Evolutionary conservation across 2,113 vertebrate genomes (phyloP), one percentile per base, ranked within the genome.

Genomic region (Probosciger aterrimus): DNA sequence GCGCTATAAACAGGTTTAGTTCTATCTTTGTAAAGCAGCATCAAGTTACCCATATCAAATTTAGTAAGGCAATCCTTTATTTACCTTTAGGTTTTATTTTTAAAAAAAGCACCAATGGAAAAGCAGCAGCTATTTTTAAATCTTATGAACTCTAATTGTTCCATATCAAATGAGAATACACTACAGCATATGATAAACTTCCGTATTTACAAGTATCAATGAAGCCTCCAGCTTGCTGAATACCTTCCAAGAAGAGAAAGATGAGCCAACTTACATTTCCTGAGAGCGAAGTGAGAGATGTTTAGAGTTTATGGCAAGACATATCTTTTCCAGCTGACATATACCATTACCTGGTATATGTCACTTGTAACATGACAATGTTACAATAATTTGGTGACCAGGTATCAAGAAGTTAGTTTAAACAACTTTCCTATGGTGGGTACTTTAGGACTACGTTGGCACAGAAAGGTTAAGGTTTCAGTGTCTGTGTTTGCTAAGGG

Each of bases 241-340:
- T 97, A 97, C 98, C 98, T 98, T 98, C 98, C 97, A 98, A 98
- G 98, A 98, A 97, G 93, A 96, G 98, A 99, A 98, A 98, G 97
- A 96, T 55, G 98, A 98, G 97, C 97, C 97, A 97, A 94, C 96
- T 98, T 98, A 97, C 97, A 98, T 98, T 98, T 98, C 98, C 98
- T 98, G 98, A 97, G 92, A 97, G 97, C 98, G 98, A 99, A 98
- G 98, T 98, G 98, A 99, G 99, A 99, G 98, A 99, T 98, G 98
- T 97, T 98, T 98, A 97, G 98, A 96, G 98, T 98, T 98, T 97
- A 98, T 96, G 96, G 97, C 93, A 97, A 98, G 97, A 97, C 96
- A 95, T 98, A 98, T 97, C 97, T 98, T 97, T 97, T 98, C 98
- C 99, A 99, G 98, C 98, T 99, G 99, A 99, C 99, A 98, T 97